Evolutionary conservation across 2,113 vertebrate genomes (phyloP).

Genomic region (Tetraodon nigroviridis): DNA sequence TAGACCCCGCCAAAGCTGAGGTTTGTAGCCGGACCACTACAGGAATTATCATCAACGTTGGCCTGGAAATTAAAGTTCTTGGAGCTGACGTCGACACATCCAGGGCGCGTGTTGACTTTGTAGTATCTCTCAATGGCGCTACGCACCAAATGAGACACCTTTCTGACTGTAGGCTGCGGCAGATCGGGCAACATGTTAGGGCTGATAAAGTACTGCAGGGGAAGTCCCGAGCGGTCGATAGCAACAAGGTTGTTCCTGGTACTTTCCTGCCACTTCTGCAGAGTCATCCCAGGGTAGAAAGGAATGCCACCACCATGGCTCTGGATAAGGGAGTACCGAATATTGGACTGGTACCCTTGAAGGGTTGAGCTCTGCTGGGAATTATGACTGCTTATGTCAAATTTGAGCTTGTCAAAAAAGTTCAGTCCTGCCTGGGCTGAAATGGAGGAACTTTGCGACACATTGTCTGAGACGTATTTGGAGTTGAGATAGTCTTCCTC

Average conservation of each 20-base stretch:
- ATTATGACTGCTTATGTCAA: slow-evolving; percentile 41
- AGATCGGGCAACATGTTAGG: slow-evolving; percentile 74
- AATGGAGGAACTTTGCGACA: slow-evolving; percentile 45
- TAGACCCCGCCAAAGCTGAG: slow-evolving; percentile 87
- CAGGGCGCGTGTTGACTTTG: slow-evolving; percentile 79
- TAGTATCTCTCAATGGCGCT: slow-evolving; percentile 81
- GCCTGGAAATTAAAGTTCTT: slow-evolving; percentile 90
- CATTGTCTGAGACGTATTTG: slow-evolving; percentile 72
- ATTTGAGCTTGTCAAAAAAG: slow-evolving; percentile 75
- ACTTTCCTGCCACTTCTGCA: slow-evolving; percentile 85
- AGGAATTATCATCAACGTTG: slow-evolving; percentile 82
- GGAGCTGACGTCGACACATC: slow-evolving; percentile 75
- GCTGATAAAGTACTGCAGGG: slow-evolving; percentile 79
- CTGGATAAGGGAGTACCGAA: slow-evolving; percentile 78
- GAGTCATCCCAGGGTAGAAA: slow-evolving; percentile 88
- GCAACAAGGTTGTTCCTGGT: slow-evolving; percentile 85
- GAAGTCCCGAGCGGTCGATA: slow-evolving; percentile 83
- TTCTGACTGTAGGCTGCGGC: slow-evolving; percentile 75
- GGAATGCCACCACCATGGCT: slow-evolving; percentile 79
- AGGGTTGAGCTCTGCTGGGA: slow-evolving; percentile 37
- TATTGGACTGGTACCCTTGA: slow-evolving; percentile 77
- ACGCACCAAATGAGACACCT: slow-evolving; percentile 69
- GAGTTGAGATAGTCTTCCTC: slow-evolving; percentile 83
- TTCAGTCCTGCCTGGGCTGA: slow-evolving; percentile 64
- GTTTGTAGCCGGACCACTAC: slow-evolving; percentile 74